phyloP scores from a whole-genome alignment of 2,797 vertebrate genomes.

The Crax fasciolata region DNA sequence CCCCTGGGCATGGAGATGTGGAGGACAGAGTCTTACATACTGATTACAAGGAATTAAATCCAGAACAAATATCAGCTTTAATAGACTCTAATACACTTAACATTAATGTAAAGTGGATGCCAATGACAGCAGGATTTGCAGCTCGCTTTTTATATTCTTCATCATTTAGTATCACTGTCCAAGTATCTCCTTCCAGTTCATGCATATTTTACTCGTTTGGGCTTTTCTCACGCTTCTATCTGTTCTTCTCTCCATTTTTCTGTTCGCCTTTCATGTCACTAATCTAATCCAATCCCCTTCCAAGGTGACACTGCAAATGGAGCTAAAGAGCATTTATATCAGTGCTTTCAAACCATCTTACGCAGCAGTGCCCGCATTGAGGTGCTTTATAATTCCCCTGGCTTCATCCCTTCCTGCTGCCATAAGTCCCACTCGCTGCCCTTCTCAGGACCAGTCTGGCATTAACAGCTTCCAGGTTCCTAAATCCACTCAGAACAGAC shows the following conservation, averaged over 20 bases:
- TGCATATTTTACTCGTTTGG: background rate
- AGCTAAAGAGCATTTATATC: background rate
- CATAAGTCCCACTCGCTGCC: background rate
- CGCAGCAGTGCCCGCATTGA: background rate
- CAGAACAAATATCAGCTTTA: slow-evolving; percentile 41
- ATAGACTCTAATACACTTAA: background rate
- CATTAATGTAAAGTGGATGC: background rate
- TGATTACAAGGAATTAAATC: slow-evolving; percentile 44
- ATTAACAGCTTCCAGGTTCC: background rate
- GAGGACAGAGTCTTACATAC: background rate
- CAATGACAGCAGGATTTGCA: background rate
- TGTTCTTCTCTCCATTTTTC: background rate
- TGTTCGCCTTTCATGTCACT: slow-evolving; percentile 48
- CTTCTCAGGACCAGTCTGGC: background rate
- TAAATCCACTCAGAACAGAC: background rate
- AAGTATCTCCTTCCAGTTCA: background rate
- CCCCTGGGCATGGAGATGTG: background rate
- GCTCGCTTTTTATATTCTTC: background rate
- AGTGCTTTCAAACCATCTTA: background rate
- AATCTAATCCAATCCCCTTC: slow-evolving; percentile 56
- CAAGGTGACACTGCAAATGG: slow-evolving; percentile 58
- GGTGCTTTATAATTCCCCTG: background rate
- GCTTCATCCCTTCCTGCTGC: background rate
- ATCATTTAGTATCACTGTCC: background rate
- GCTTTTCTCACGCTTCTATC: background rate